phyloP scores from a whole-genome alignment of 1,140 invertebrate species.

The Tenebrio molitor region DNA sequence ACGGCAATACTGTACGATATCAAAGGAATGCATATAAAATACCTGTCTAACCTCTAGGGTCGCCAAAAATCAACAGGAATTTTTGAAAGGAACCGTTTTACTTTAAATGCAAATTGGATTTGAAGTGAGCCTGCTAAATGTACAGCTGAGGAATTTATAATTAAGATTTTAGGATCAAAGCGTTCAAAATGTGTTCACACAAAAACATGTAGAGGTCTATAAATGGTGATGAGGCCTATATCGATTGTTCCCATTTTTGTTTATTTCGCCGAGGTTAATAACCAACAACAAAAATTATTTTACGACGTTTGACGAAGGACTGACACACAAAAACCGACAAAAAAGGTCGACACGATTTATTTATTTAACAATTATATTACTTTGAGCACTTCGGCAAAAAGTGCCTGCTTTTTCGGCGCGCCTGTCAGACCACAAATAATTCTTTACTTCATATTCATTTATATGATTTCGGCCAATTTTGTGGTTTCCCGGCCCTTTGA shows the following conservation, averaged over 20 bases:
- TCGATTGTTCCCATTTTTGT: constrained; percentile 15
- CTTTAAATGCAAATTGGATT: constrained; percentile 42
- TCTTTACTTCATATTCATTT: constrained; percentile 1
- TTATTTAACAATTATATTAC: constrained; percentile 12
- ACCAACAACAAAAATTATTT: constrained; percentile 21
- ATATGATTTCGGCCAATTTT: not conserved
- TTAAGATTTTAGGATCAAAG: constrained; percentile 34
- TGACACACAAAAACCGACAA: not conserved
- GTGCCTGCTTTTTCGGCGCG: not conserved
- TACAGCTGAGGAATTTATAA: constrained; percentile 32
- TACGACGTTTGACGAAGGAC: not conserved
- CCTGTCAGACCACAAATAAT: constrained; percentile 3
- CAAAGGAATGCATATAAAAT: constrained; percentile 36
- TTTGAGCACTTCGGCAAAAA: not conserved
- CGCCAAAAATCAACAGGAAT: constrained; percentile 13
- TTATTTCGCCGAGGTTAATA: constrained; percentile 5
- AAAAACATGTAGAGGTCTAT: no score
- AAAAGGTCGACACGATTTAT: constrained; percentile 9
- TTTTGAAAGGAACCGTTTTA: constrained; percentile 32
- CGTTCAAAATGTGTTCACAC: not conserved
- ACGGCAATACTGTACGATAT: constrained; percentile 8
- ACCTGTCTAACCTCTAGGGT: constrained; percentile 16
- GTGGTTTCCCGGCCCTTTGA: not conserved
- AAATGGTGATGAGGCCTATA: constrained; percentile 3
- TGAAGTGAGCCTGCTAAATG: constrained; percentile 8